Evolutionary conservation across 2,888 invertebrate species (phyloP), one percentile per base, ranked within the genome.

Genomic region (Himalopsyche kuldschensis): DNA sequence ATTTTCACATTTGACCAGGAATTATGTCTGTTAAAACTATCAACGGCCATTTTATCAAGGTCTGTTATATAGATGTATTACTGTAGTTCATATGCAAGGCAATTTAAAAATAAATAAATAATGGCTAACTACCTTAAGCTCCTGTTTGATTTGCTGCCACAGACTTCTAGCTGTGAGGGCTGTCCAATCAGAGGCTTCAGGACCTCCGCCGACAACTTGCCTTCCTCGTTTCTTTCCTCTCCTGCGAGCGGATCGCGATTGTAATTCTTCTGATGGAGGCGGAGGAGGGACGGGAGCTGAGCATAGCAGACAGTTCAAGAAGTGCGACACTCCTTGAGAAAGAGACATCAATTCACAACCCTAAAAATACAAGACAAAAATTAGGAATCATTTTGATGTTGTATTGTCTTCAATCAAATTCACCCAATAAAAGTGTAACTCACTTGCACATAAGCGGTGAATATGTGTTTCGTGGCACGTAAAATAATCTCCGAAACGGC

Each of bases 221-320:
- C 94, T 95, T 88, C 93, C 93, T 27, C 93, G 91, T 83, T 93
- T 92, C 87, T 93, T 93, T 84, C 81, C 83, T 76, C 87, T 83
- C 79, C 87, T 88, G 85, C 88, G 88, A 24, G 80, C 85, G 3
- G 83, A 76, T 41, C 84, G 85, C 46, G 87, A 87, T 81, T 87
- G 85, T 86, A 87, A 87, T 79, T 87, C 87, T 86, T 90, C 90
- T 55, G 88, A 88, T 8, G 89, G 88, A 46, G 89, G 87, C 17
- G 90, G 89, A 27, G 88, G 88, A 0, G 96, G 94, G 88, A 94
- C 93, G 6, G 95, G 93, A 78, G 94, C 92, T 83, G 93, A 92
- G 82, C 98, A 97, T 81, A 99, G 90, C 88, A 98, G 94, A 89
- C 99, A 99, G 91, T 99, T 99, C 85, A 99, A 93, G 91, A 99